A percentile compares a stretch with the other conserved stretches of the same genome.
Conservation (phyloP, 2,797 vertebrate species). For the Taeniopygia guttata region DNA sequence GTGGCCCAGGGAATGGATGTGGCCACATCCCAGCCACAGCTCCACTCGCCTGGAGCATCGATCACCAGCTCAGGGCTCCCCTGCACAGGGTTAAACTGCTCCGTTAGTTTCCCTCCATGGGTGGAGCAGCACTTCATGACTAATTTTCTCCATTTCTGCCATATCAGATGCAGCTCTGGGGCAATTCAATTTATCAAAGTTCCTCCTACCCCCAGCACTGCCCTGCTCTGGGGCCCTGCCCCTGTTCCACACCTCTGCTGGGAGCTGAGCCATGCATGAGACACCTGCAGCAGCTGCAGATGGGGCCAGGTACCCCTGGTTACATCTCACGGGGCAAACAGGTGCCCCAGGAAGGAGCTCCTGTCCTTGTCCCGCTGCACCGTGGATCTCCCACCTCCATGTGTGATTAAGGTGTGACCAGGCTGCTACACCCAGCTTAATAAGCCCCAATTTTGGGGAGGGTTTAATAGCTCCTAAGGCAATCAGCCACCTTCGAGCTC, state of each 20-base stretch:
- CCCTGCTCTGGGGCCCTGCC: neutral
- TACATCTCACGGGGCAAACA: rapidly evolving
- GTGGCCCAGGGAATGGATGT: neutral
- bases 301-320: neutral
- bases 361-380: neutral
- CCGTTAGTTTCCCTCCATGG: neutral
- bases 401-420: neutral
- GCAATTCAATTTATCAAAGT: neutral
- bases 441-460: neutral
- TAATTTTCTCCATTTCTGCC: slow-evolving; percentile 17
- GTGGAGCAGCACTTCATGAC: neutral
- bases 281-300: rapidly evolving
- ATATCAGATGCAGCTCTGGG: neutral
- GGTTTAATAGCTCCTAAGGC: neutral
- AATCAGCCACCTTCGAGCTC: neutral
- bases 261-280: neutral
- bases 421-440: neutral
- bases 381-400: neutral
- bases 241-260: rapidly evolving
- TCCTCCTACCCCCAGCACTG: neutral
- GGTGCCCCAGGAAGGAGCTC: neutral
- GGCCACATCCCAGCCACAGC: neutral
- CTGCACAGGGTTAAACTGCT: neutral
- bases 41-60: rapidly evolving
- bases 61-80: neutral